Evolutionary conservation across 2,113 vertebrate genomes (phyloP).

Genomic region (Engystomops pustulosus): DNA sequence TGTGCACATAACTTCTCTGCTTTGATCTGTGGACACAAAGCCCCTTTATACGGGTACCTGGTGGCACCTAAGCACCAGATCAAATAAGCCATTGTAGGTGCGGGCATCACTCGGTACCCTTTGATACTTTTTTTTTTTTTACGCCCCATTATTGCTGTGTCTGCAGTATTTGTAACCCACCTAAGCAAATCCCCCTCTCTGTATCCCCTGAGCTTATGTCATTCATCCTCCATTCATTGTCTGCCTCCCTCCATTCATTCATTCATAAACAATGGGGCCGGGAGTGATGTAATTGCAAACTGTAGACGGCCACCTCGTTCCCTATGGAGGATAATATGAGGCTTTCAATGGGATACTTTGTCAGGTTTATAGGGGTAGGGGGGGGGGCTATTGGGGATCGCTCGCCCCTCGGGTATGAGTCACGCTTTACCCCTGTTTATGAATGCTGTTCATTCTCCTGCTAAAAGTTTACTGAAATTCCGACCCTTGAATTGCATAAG

Average conservation of each 20-base stretch:
- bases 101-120: neutral
- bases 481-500: slow-evolving; percentile 38
- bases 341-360: slow-evolving; percentile 49
- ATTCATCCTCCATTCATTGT: slow-evolving; percentile 48
- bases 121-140: neutral
- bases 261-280: slow-evolving; percentile 59
- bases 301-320: slow-evolving; percentile 50
- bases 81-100: slow-evolving; percentile 50
- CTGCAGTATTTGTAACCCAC: slow-evolving; percentile 13
- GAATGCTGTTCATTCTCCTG: slow-evolving; percentile 22
- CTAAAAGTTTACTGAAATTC: slow-evolving; percentile 30
- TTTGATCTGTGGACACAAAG: slow-evolving; percentile 43
- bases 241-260: slow-evolving; percentile 29
- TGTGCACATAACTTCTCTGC: slow-evolving; percentile 65
- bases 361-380: slow-evolving; percentile 28
- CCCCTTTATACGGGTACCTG: slow-evolving; percentile 19
- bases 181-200: neutral
- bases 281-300: slow-evolving; percentile 58
- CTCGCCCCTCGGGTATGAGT: slow-evolving; percentile 6
- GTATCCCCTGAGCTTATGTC: neutral
- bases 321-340: slow-evolving; percentile 51
- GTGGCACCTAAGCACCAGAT: slow-evolving; percentile 24
- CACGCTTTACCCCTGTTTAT: slow-evolving; percentile 22
- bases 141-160: slow-evolving; percentile 29
- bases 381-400: slow-evolving; percentile 12